Percentiles rank a stretch among this genome's conserved stretches.
Conservation (phyloP, 2,113 vertebrate species). For the Himantopus leucocephalus region DNA sequence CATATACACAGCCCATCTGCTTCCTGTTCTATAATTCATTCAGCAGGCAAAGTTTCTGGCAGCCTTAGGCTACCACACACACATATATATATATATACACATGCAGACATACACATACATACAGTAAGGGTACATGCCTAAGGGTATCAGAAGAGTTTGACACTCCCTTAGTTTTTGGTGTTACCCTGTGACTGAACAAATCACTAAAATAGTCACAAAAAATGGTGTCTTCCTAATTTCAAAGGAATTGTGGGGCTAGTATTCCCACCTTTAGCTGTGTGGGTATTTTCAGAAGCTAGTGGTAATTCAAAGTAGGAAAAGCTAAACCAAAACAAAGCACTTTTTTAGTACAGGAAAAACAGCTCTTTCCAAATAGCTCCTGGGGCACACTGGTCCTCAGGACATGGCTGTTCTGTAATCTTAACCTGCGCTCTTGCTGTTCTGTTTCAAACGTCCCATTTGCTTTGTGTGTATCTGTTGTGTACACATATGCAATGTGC, state of each 20-base stretch:
- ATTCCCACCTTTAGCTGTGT: neutral
- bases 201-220: neutral
- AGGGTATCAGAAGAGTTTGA: slow-evolving; percentile 45
- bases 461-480: neutral
- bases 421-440: neutral
- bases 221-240: neutral
- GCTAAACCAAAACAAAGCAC: neutral
- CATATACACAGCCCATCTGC: slow-evolving; percentile 83
- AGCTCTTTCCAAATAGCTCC: neutral
- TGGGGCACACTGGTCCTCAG: neutral
- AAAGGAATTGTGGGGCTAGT: neutral
- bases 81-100: too few relatives aligned
- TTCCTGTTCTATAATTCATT: slow-evolving; percentile 85
- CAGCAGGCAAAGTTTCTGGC: slow-evolving; percentile 78
- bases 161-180: slow-evolving; percentile 16
- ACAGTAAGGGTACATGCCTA: neutral
- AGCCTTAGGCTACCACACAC: slow-evolving; percentile 60
- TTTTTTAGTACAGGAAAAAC: neutral
- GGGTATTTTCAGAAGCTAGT: neutral
- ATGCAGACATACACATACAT: neutral
- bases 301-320: neutral
- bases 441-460: neutral
- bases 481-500: rapidly evolving
- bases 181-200: neutral
- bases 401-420: neutral